Conservation (phyloP, 2,888 invertebrate genomes). For the Gerris lacustris region DNA sequence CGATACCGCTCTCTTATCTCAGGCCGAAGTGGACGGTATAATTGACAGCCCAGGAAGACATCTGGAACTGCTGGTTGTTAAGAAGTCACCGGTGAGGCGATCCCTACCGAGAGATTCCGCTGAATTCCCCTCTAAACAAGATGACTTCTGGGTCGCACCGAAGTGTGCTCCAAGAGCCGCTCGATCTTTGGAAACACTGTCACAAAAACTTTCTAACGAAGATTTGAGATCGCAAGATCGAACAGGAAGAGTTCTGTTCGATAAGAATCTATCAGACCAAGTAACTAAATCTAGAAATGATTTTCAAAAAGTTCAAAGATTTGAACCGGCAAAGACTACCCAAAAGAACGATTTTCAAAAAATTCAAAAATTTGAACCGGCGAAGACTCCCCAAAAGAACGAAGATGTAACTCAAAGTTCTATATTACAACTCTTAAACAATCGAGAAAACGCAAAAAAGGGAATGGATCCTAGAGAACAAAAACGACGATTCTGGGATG, state of each 20-base stretch:
- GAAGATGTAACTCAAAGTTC: conserved; percentile 19
- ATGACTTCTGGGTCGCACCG: conserved; percentile 1
- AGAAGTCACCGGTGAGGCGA: conserved; percentile 16
- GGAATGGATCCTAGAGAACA: conserved; percentile 23
- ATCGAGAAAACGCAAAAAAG: conserved; percentile 16
- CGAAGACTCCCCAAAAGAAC: conserved; percentile 11
- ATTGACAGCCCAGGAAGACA: conserved; percentile 24
- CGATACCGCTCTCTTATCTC: conserved; percentile 27
- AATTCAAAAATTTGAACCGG: conserved; percentile 5
- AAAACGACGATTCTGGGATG: conserved; percentile 25
- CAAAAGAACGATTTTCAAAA: not conserved
- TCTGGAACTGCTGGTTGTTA: conserved; percentile 29
- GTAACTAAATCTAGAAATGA: not conserved
- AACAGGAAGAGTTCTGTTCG: too few species aligned
- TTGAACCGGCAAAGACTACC: not conserved
- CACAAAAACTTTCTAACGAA: not conserved
- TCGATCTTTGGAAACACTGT: not conserved
- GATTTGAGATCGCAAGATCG: not conserved
- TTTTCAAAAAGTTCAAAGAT: not conserved
- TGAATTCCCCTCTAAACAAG: not conserved
- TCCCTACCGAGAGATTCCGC: not conserved
- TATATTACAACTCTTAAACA: conserved; percentile 23
- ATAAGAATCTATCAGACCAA: not conserved
- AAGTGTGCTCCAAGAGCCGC: not conserved
- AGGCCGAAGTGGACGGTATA: conserved; percentile 25